Evolutionary conservation across 2,797 vertebrate genomes (phyloP).

Genomic region (Staurois parvus): DNA sequence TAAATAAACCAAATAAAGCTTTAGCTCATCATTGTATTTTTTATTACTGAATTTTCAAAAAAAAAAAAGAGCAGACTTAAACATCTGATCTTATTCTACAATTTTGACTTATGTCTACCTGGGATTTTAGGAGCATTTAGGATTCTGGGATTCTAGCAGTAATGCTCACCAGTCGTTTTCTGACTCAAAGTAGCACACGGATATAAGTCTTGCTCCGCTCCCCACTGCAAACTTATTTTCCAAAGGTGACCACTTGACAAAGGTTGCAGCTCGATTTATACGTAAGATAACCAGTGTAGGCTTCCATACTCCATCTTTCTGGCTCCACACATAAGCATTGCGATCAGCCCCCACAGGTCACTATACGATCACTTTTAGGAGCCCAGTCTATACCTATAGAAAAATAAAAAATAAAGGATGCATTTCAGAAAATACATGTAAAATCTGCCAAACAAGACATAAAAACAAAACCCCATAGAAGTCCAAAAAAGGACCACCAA

Average conservation of each 20-base stretch:
- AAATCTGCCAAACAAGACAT: no score
- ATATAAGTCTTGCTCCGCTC: slow-evolving; percentile 96
- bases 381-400: slow-evolving; percentile 95
- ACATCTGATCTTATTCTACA: no score
- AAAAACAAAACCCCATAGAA: no score
- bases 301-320: slow-evolving; percentile 96
- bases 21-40: no score
- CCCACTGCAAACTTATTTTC: slow-evolving; percentile 99
- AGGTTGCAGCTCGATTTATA: slow-evolving; percentile 96
- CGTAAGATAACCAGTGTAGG: slow-evolving; percentile 96
- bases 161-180: slow-evolving; percentile 95
- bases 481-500: no score
- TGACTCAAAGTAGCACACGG: slow-evolving; percentile 98
- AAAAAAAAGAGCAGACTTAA: no score
- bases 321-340: slow-evolving; percentile 98
- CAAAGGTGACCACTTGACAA: slow-evolving; percentile 96
- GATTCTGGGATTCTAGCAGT: no score
- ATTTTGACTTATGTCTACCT: no score
- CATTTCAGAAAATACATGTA: background rate
- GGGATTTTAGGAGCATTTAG: no score
- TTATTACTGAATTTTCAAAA: no score
- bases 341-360: slow-evolving; percentile 95
- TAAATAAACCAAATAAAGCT: no score
- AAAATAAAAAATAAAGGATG: background rate
- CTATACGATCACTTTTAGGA: slow-evolving; percentile 97